Conservation (phyloP, 2,888 invertebrate genomes). For the Cataglyphis livida region DNA sequence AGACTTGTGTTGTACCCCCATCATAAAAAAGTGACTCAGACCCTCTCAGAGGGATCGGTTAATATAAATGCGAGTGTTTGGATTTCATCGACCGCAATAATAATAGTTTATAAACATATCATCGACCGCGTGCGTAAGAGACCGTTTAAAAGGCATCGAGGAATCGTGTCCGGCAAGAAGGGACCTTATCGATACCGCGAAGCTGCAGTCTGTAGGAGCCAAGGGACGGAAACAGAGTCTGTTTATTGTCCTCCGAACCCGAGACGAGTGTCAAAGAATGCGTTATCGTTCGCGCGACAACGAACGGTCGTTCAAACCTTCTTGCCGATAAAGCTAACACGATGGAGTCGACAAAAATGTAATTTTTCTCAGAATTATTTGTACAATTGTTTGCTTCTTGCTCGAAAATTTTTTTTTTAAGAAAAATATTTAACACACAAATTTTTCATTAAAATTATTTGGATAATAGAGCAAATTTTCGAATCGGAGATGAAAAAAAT, state of each 20-base stretch:
- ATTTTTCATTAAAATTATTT: neutral
- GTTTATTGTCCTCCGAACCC: constrained; percentile 20
- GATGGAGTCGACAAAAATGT: neutral
- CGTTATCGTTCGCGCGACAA: neutral
- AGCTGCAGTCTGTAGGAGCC: constrained; percentile 11
- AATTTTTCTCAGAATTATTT: neutral
- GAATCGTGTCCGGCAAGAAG: constrained; percentile 47
- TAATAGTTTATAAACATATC: constrained; percentile 67
- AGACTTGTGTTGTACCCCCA: constrained; percentile 55
- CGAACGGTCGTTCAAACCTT: neutral
- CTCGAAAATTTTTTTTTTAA: neutral
- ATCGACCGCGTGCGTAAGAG: constrained; percentile 18
- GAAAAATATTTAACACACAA: neutral
- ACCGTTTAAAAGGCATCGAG: constrained; percentile 22
- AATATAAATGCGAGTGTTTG: constrained; percentile 42
- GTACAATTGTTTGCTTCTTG: neutral
- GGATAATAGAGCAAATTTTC: neutral
- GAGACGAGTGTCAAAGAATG: constrained; percentile 17
- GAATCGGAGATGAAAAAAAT: neutral
- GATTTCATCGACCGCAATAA: constrained; percentile 57
- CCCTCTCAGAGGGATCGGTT: constrained; percentile 48
- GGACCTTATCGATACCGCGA: constrained; percentile 66
- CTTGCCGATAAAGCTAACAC: neutral
- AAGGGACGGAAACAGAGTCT: neutral
- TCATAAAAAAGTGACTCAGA: constrained; percentile 62